Evolutionary conservation across 2,113 vertebrate genomes (phyloP), one percentile per base, ranked within the genome.

Genomic region (Pica pica): DNA sequence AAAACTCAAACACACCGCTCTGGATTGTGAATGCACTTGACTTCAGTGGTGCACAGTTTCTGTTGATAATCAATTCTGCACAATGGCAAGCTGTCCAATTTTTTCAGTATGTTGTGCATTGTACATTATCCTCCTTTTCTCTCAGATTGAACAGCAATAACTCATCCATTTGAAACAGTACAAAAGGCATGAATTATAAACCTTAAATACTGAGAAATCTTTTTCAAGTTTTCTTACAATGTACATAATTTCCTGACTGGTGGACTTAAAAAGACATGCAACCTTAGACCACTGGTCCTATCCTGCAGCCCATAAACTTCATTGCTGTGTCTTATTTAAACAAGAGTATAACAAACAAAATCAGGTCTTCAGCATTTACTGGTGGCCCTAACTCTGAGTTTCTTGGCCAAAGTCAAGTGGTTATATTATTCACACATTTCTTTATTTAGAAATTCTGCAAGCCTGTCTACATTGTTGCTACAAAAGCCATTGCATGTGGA

Each of bases 71-170:
- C 11, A 11, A 44, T 67, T 76, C 52, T 77, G 53, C 16, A 27
- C 53, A 71, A 87, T 39, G 23, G 77, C 20, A 90, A 86, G 47
- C 23, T 30, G 37, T 47, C 21, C 7, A n/a, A 46, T 59, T 65
- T 76, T 64, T 27, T 31, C 39, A 59, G 24, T 85, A 35, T 47
- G 23, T 21, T 60, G 56, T 83, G 93, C 90, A 94, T 91, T 90
- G 86, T 94, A 93, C 80, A 93, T 95, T 93, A 97, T 91, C 85
- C 42, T 85, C 73, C 61, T 35, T 70, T 93, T 70, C 27, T 85
- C 49, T 60, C 53, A 47, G 37, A 44, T 0, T 68, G 69, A 87
- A 60, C 15, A 28, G 23, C 55, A 84, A 30, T 70, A 84, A 41
- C 15, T 7, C 41, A 77, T 49, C 8, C 6, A 28, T 70, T 78